Evolutionary conservation across 2,888 invertebrate species (phyloP).

Genomic region (Bombyx huttoni): DNA sequence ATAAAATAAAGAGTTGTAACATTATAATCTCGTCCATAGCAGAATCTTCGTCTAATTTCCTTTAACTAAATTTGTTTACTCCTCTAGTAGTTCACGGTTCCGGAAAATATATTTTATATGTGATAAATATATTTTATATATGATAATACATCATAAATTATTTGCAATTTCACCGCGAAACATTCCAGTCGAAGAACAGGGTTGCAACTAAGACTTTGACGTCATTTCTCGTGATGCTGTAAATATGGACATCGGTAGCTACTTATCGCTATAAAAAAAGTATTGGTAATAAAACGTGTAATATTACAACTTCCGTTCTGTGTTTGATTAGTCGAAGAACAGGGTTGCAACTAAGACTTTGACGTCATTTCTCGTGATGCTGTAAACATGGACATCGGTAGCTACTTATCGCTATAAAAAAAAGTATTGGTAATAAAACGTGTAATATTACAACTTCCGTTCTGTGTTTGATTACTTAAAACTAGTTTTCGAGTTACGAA

Average conservation of each 20-base stretch:
- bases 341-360: background rate
- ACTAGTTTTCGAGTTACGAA: constrained; percentile 3
- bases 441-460: background rate
- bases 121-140: no score
- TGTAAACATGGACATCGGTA: background rate
- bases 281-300: background rate
- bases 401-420: background rate
- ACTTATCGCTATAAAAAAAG: background rate
- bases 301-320: background rate
- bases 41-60: no score
- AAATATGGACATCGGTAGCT: background rate
- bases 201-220: background rate
- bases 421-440: background rate
- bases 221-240: background rate
- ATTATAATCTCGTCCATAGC: no score
- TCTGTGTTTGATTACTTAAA: background rate
- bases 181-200: no score
- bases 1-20: no score
- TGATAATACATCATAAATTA: no score
- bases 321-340: background rate
- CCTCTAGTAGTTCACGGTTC: no score
- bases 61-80: no score
- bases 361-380: background rate
- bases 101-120: no score
- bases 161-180: no score